Evolutionary conservation across 2,888 invertebrate species (phyloP), one percentile per base, ranked within the genome.

Genomic region (Tetranychus truncatus): DNA sequence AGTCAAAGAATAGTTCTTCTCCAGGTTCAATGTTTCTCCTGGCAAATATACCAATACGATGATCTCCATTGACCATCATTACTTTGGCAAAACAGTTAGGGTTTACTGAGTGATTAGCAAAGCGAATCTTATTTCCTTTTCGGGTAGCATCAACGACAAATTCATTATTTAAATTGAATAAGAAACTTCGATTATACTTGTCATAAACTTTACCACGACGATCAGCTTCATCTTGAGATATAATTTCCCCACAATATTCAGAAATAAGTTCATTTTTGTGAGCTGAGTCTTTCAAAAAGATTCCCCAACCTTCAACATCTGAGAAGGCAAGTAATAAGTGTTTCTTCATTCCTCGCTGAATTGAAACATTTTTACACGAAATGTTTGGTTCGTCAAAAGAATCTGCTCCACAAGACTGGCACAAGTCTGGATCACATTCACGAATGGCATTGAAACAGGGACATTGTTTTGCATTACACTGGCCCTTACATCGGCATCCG

Each of bases 21-120:
- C 96, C 97, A 0, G 95, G 91, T 82, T 93, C 92, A 78, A 99
- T 95, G 75, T 92, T 89, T 78, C 95, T 87, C 83, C 95, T 96
- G 78, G 99, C 97, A 85, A 96, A 99, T 81, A 99, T 99, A 20
- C 97, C 87, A 75, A 87, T 87, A 20, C 86, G 81, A 80, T 86
- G 86, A 80, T 86, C 86, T 5, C 86, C 86, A 78, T 86, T 86
- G n/a, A 86, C 86, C 83, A 85, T 84, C 80, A 81, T 80, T 11
- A 97, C 95, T 87, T 96, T 96, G 69, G 99, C 96, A 84, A 95
- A 95, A 84, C 97, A 99, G 85, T 99, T 99, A 0, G 99, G 97
- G 86, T 95, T 95, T 81, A 95, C 92, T 74, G 96, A 97, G 86
- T 99, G 99, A 85, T 99, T 99, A 74, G 99, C 99, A 84, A 99